Evolutionary conservation across 1,140 invertebrate species (phyloP), one percentile per base, ranked within the genome.

Genomic region (Palaemon carinicauda): DNA sequence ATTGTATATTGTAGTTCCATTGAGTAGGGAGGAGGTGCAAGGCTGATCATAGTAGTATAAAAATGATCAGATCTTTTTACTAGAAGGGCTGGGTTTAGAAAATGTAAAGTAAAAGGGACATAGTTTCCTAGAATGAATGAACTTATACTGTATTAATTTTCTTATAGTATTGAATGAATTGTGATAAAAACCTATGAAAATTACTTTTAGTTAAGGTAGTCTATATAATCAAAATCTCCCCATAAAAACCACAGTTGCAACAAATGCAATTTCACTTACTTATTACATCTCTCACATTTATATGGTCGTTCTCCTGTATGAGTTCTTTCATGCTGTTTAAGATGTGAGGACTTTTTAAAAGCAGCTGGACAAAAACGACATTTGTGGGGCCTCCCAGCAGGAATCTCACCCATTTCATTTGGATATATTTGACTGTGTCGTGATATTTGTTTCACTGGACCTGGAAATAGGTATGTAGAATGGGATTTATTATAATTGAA

Each of bases 271-370:
- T 92, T 54, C 54, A 79, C 74, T 87, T 87, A 91, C 90, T 89
- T 89, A 53, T 51, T 88, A 90, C 94, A 95, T 41, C 92, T 91
- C 3, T 90, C 89, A 90, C 94, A 95, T 54, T 92, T 91, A 89
- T 93, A 96, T 2, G 94, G 94, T 83, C 95, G 94, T 89, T 96
- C 94, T 41, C 95, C 95, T 15, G 94, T 94, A 90, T 96, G 96
- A 10, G 94, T 94, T 24, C 93, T 93, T 87, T 95, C 92, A 90
- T 97, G 96, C 89, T 96, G 95, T 79, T 96, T 95, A 29, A 95
- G 92, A 90, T 95, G 94, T 87, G 93, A 94, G 10, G 94, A 93
- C 89, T 95, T 95, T 88, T 94, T 94, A 89, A 95, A 95, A 4
- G 93, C 93, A 12, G 93, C 91, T 12, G 92, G 91, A 90, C 94